A percentile compares a stretch with the other conserved stretches of the same genome.
Evolutionary conservation across 2,888 invertebrate species (phyloP).

Genomic region (Pharmacophagus antenor): DNA sequence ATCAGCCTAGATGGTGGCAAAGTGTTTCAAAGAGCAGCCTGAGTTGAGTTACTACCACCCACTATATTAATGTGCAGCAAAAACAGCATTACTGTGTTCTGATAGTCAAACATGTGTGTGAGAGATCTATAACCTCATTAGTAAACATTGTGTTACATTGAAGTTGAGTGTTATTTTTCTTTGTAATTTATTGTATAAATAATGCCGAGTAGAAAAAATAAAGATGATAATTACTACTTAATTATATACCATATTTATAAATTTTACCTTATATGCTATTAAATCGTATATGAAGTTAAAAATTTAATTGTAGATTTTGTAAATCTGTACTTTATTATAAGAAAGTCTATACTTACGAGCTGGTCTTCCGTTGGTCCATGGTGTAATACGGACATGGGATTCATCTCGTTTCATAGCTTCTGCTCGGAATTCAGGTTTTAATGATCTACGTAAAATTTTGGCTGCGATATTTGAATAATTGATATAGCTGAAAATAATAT

Average conservation of each 20-base stretch:
- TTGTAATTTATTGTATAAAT: too few species aligned
- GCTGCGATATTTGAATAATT: slow-evolving; percentile 98
- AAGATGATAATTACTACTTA: background rate
- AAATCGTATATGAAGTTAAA: background rate
- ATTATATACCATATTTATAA: background rate
- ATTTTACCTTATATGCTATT: background rate
- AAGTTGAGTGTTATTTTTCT: too few species aligned
- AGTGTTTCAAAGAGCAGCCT: too few species aligned
- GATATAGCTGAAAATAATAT: slow-evolving; percentile 88
- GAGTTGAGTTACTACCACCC: too few species aligned
- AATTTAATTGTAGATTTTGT: background rate
- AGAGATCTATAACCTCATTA: too few species aligned
- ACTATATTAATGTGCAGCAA: too few species aligned
- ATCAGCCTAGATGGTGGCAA: too few species aligned
- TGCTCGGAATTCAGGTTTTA: slow-evolving; percentile 87
- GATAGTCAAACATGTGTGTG: too few species aligned
- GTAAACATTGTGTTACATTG: too few species aligned
- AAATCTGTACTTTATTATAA: background rate
- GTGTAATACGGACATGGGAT: slow-evolving; percentile 89
- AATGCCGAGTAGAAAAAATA: background rate
- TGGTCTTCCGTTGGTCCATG: slow-evolving; percentile 94
- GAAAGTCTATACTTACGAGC: slow-evolving; percentile 83
- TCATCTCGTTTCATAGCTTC: slow-evolving; percentile 90
- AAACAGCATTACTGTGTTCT: too few species aligned
- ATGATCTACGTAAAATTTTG: slow-evolving; percentile 86